These are phyloP conservation scores for Agriotes lineatus DNA, from an alignment of 2,888 invertebrate genomes.

Conservation along the genomic window DNA sequence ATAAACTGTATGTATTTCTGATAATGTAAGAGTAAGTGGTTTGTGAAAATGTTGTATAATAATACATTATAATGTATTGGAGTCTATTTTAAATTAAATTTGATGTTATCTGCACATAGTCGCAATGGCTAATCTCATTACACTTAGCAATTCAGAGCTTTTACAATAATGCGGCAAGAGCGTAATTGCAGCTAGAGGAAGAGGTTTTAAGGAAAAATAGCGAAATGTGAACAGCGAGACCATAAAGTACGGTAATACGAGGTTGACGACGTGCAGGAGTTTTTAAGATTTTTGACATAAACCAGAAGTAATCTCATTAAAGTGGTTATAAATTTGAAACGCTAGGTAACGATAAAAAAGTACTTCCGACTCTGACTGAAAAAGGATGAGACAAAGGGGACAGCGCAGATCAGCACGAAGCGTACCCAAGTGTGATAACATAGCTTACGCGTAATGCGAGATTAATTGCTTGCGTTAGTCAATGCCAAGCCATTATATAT, in stretches of 20 bases:
- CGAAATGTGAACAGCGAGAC: neutral
- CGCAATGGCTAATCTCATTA: too few species aligned
- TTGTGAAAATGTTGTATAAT: too few species aligned
- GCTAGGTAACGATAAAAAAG: slow-evolving; percentile 43
- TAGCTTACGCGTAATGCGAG: slow-evolving; percentile 60
- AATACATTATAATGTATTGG: too few species aligned
- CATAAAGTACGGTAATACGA: slow-evolving; percentile 15
- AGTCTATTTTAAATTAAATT: too few species aligned
- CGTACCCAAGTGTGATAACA: slow-evolving; percentile 46
- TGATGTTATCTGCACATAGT: too few species aligned
- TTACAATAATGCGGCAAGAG: too few species aligned
- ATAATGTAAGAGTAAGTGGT: too few species aligned
- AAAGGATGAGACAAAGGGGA: slow-evolving; percentile 39
- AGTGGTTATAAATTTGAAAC: slow-evolving; percentile 41
- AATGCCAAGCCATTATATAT: slow-evolving; percentile 61
- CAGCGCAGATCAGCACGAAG: slow-evolving; percentile 40
- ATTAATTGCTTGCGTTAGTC: slow-evolving; percentile 63
- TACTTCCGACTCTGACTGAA: slow-evolving; percentile 32
- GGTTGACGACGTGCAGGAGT: slow-evolving; percentile 30
- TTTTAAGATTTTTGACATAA: slow-evolving; percentile 38
- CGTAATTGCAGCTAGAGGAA: neutral
- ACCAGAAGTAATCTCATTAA: slow-evolving; percentile 40
- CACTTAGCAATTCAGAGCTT: too few species aligned
- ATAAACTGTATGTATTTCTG: too few species aligned
- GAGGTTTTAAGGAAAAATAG: neutral